Evolutionary conservation across 2,113 vertebrate species (phyloP).

Genomic region (Cavia porcellus): DNA sequence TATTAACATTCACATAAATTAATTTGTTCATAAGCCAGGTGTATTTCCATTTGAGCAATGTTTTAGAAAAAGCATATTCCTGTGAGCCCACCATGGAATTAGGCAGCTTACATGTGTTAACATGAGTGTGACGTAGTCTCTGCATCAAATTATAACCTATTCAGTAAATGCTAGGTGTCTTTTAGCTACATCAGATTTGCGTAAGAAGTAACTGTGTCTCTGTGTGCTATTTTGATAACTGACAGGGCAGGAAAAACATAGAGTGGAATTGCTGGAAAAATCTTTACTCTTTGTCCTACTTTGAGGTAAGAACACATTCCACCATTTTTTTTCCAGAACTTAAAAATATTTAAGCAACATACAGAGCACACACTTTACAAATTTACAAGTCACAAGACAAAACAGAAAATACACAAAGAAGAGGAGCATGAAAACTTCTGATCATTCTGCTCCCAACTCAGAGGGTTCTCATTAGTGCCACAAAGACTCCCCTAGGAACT

Average conservation of each 20-base stretch:
- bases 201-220: background rate
- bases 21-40: background rate
- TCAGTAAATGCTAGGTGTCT: background rate
- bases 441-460: background rate
- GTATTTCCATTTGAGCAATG: background rate
- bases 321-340: background rate
- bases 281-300: background rate
- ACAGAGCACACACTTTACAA: background rate
- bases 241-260: background rate
- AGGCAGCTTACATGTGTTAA: background rate
- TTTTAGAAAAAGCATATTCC: conserved; percentile 1
- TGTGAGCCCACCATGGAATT: background rate
- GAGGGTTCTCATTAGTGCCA: background rate
- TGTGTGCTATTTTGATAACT: background rate
- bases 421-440: background rate
- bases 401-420: background rate
- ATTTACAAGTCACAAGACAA: background rate
- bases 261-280: background rate
- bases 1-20: conserved; percentile 44
- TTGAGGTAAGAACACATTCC: background rate
- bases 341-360: background rate
- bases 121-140: background rate
- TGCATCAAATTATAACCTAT: background rate
- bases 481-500: background rate
- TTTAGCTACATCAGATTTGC: background rate